Percentiles rank a stretch among this genome's conserved stretches.
Conservation (phyloP, 1,140 invertebrate species). For the Ips typographus region DNA sequence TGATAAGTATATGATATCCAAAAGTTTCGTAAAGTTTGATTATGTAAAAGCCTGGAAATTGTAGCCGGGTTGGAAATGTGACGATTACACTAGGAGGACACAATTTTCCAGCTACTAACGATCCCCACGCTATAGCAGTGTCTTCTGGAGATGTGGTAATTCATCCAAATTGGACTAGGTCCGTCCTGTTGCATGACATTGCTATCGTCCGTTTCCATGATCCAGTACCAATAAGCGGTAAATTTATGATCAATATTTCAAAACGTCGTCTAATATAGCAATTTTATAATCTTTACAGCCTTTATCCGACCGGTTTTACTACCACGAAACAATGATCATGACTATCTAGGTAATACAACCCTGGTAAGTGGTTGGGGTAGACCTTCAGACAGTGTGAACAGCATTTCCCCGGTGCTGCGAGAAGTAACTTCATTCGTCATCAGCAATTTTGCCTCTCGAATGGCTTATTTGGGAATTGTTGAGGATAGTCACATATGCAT, state of each 20-base stretch:
- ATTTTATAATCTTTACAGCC: slow-evolving; percentile 47
- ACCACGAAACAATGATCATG: slow-evolving; percentile 47
- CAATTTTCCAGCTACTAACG: slow-evolving; percentile 5
- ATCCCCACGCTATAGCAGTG: background rate
- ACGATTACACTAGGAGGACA: slow-evolving; percentile 22
- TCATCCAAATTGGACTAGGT: slow-evolving; percentile 25
- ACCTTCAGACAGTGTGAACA: slow-evolving; percentile 47
- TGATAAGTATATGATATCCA: slow-evolving; percentile 8
- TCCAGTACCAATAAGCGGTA: slow-evolving; percentile 15
- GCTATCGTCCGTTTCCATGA: slow-evolving; percentile 14
- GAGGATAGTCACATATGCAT: slow-evolving; percentile 55
- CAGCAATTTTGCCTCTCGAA: slow-evolving; percentile 44
- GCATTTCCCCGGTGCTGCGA: slow-evolving; percentile 47
- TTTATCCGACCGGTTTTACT: slow-evolving; percentile 54
- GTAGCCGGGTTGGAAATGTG: slow-evolving; percentile 9
- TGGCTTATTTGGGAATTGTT: slow-evolving; percentile 48
- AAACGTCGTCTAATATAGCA: background rate
- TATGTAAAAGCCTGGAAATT: background rate
- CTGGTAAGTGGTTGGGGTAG: slow-evolving; percentile 57
- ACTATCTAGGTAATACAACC: slow-evolving; percentile 37
- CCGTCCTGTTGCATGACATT: slow-evolving; percentile 20
- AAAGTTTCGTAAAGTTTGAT: background rate
- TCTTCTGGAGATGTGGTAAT: slow-evolving; percentile 7
- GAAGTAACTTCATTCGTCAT: slow-evolving; percentile 43
- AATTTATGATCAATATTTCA: background rate